phyloP scores from a whole-genome alignment of 2,113 vertebrate species.

The Psittacula cyanocephala region DNA sequence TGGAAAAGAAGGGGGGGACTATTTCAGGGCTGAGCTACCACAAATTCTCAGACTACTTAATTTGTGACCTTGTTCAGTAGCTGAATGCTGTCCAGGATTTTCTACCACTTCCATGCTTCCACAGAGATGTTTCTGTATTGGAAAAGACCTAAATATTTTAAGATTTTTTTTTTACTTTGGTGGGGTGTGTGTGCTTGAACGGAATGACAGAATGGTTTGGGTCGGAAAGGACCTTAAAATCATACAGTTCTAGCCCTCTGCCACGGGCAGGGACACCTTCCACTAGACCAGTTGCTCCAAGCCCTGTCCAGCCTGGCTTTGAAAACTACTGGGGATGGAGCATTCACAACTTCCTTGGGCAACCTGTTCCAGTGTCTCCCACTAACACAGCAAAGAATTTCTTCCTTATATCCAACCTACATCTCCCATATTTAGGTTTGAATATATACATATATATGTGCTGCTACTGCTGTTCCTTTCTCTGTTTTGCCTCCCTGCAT shows the following conservation, averaged over 20 bases:
- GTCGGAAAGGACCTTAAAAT: background rate
- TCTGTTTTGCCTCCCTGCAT: background rate
- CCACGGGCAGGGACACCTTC: background rate
- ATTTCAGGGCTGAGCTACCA: background rate
- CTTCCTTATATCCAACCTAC: background rate
- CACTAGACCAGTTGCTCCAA: background rate
- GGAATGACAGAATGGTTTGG: background rate
- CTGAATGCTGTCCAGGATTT: background rate
- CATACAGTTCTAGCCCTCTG: background rate
- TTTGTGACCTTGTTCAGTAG: background rate
- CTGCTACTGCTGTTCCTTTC: background rate
- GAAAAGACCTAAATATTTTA: background rate
- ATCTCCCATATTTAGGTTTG: background rate
- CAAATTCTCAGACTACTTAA: conserved; percentile 53
- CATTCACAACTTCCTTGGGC: background rate
- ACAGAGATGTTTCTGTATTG: background rate
- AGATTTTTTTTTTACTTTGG: background rate
- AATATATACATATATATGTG: background rate
- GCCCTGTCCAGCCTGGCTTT: background rate
- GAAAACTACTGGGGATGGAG: background rate
- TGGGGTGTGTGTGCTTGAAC: background rate
- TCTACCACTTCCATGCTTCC: background rate
- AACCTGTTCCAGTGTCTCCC: background rate
- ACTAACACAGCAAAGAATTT: background rate
- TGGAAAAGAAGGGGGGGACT: background rate